Conservation (phyloP, 2,888 invertebrate genomes). For the Drosophila algonquin region DNA sequence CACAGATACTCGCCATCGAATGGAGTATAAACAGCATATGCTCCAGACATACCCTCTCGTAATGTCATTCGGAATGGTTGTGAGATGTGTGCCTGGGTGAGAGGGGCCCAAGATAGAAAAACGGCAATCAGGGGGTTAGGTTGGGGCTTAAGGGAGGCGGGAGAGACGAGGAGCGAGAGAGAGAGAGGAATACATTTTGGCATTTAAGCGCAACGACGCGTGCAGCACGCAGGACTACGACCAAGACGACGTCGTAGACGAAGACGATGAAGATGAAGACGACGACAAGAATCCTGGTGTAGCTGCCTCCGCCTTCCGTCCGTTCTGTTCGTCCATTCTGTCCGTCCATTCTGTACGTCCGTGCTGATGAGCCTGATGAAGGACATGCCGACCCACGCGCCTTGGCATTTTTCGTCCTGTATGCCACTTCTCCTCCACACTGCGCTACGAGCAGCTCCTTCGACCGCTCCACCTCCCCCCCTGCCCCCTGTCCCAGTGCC, state of each 20-base stretch:
- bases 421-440: slow-evolving; percentile 20
- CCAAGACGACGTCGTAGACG: slow-evolving; percentile 25
- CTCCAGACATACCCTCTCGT: not conserved
- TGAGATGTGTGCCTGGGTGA: slow-evolving; percentile 23
- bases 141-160: too few species aligned
- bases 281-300: slow-evolving; percentile 18
- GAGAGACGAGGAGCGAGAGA: not conserved
- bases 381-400: slow-evolving; percentile 52
- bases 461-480: not conserved
- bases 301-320: slow-evolving; percentile 15
- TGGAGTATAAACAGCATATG: not conserved
- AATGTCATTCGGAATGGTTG: slow-evolving; percentile 1
- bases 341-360: slow-evolving; percentile 1
- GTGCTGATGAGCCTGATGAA: slow-evolving; percentile 70
- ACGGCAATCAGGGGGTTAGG: slow-evolving; percentile 31
- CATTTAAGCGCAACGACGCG: slow-evolving; percentile 76
- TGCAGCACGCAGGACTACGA: slow-evolving; percentile 69
- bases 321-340: not conserved
- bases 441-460: not conserved
- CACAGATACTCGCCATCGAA: not conserved
- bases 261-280: not conserved
- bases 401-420: slow-evolving; percentile 41
- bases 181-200: slow-evolving; percentile 63
- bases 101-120: slow-evolving; percentile 8
- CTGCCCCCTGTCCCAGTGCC: slow-evolving; percentile 6